Conservation (phyloP, 37 sponge, comb jelly and placozoan genomes). For the Aphrocallistes beatrix region DNA sequence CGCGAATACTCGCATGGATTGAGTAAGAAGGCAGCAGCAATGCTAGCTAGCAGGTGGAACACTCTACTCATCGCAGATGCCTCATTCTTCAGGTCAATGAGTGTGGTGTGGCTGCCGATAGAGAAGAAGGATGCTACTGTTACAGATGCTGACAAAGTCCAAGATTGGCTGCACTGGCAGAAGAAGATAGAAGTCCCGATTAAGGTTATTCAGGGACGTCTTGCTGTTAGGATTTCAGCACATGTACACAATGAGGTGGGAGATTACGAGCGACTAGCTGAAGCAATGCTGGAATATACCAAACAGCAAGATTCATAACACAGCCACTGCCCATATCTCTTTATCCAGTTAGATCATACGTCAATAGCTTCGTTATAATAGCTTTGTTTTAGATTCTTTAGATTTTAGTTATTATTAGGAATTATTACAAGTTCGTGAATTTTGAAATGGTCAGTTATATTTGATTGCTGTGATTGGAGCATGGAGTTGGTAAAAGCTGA, state of each 20-base stretch:
- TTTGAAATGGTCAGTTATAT: too few relatives aligned
- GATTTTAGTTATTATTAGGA: too few relatives aligned
- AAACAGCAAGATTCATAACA: too few relatives aligned
- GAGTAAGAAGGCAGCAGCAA: constrained; percentile 42
- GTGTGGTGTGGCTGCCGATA: neutral
- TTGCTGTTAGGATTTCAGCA: constrained; percentile 57
- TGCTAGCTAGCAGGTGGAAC: neutral
- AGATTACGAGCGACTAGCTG: neutral
- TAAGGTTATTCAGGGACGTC: neutral
- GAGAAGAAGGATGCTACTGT: neutral
- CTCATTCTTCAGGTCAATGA: neutral
- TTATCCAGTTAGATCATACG: too few relatives aligned
- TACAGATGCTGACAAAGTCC: neutral
- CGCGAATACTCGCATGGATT: constrained; percentile 35
- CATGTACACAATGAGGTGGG: constrained; percentile 51
- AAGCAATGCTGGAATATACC: neutral
- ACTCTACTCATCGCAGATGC: neutral
- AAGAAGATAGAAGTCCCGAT: neutral
- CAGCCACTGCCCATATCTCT: too few relatives aligned
- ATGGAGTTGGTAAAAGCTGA: too few relatives aligned
- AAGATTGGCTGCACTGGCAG: neutral
- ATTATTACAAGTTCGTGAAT: too few relatives aligned
- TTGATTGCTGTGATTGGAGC: too few relatives aligned
- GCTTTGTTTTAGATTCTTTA: too few relatives aligned
- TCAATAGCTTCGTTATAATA: too few relatives aligned